A percentile compares a stretch with the other conserved stretches of the same genome.
Conservation (phyloP, 37 sponge, comb jelly and placozoan genomes). For the Bolinopsis microptera region DNA sequence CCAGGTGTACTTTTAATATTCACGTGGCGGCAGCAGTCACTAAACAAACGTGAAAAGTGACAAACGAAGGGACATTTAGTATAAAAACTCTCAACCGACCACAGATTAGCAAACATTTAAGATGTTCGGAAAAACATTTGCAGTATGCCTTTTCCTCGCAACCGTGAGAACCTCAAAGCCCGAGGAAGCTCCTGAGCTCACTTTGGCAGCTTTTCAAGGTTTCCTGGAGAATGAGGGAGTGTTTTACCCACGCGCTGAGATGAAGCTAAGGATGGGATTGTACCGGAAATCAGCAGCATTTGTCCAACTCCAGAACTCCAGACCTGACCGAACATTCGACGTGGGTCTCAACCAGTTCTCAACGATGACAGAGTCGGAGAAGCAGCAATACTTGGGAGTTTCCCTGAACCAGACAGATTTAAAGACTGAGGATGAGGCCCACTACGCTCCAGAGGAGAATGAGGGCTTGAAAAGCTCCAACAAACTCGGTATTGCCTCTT, state of each 20-base stretch:
- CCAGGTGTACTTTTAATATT: no score
- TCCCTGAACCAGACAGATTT: not conserved
- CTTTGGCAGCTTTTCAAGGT: not conserved
- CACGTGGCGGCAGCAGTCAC: no score
- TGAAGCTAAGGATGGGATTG: not conserved
- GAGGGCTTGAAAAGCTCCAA: not conserved
- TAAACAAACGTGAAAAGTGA: no score
- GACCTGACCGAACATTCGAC: not conserved
- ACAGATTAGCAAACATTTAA: not conserved
- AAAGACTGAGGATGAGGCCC: not conserved
- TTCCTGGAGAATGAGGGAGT: not conserved
- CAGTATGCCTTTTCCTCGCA: not conserved
- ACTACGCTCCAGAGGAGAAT: not conserved
- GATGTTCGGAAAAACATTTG: not conserved
- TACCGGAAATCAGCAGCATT: not conserved
- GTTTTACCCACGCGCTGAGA: not conserved
- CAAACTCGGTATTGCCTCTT: not conserved
- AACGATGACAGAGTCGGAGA: conserved; percentile 12
- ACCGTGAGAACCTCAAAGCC: not conserved
- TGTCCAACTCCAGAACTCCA: not conserved
- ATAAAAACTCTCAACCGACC: no score
- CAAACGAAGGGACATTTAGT: no score
- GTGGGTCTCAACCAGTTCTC: conserved; percentile 28
- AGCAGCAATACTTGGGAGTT: not conserved
- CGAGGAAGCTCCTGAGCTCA: not conserved